Conservation (phyloP, 1,140 invertebrate genomes). For the Planococcus citri region DNA sequence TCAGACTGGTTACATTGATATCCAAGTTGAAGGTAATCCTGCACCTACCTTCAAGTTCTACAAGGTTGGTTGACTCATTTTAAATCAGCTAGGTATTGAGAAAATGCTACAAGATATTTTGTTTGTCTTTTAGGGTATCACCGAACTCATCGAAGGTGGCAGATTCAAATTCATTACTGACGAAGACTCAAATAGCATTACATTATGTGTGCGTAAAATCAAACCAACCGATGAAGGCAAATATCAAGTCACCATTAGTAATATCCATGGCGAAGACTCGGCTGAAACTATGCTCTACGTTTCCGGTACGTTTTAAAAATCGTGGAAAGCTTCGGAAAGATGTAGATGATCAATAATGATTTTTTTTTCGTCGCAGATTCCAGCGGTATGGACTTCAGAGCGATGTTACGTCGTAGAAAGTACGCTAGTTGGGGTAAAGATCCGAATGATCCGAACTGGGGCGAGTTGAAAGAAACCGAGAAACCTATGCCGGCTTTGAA, state of each 20-base stretch:
- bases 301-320: conserved; percentile 53
- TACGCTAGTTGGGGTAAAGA: conserved; percentile 87
- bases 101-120: too few relatives aligned
- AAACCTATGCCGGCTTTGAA: conserved; percentile 70
- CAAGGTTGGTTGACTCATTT: conserved; percentile 48
- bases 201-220: conserved; percentile 87
- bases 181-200: conserved; percentile 75
- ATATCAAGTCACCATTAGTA: conserved; percentile 85
- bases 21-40: conserved; percentile 82
- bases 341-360: background rate
- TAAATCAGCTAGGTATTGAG: background rate
- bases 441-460: conserved; percentile 80
- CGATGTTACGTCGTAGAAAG: conserved; percentile 93
- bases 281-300: conserved; percentile 93
- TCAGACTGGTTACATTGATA: conserved; percentile 74
- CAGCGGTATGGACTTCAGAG: conserved; percentile 95
- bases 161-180: conserved; percentile 85
- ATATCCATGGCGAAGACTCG: conserved; percentile 85
- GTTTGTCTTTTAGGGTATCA: conserved; percentile 43
- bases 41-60: conserved; percentile 91
- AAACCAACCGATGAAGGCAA: conserved; percentile 95
- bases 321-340: background rate
- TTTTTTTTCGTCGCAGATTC: conserved; percentile 48
- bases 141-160: conserved; percentile 82
- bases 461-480: conserved; percentile 83